A percentile compares a stretch with the other conserved stretches of the same genome.
Evolutionary conservation across 2,888 invertebrate genomes (phyloP).

Genomic region (Subacronicta megacephala): DNA sequence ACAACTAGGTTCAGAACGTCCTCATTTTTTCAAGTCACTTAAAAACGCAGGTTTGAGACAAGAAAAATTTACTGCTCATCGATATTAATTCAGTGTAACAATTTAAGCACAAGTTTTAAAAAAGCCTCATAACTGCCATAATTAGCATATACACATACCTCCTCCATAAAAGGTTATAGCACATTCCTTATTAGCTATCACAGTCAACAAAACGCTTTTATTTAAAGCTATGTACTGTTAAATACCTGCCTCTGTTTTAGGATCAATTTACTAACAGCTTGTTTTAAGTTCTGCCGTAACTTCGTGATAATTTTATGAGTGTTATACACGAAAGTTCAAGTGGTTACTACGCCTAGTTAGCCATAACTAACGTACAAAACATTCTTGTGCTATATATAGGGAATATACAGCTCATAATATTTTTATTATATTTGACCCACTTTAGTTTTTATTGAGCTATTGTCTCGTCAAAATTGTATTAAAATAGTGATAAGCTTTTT

Average conservation of each 20-base stretch:
- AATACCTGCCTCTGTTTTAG: slow-evolving; percentile 63
- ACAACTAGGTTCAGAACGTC: too few relatives aligned
- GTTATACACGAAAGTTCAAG: slow-evolving; percentile 82
- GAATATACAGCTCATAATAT: slow-evolving; percentile 51
- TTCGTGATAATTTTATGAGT: slow-evolving; percentile 83
- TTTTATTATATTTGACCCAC: slow-evolving; percentile 67
- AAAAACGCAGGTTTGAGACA: too few relatives aligned
- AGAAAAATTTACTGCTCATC: too few relatives aligned
- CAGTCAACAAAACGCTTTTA: slow-evolving; percentile 19
- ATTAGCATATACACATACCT: too few relatives aligned
- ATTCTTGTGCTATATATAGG: slow-evolving; percentile 58
- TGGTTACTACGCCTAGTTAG: slow-evolving; percentile 66
- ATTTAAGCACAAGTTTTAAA: too few relatives aligned
- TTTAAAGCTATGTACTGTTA: slow-evolving; percentile 44
- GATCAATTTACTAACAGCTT: slow-evolving; percentile 81
- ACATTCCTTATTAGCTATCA: neutral
- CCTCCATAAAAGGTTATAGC: neutral
- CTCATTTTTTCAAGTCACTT: too few relatives aligned
- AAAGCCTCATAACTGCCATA: too few relatives aligned
- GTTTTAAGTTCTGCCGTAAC: slow-evolving; percentile 79
- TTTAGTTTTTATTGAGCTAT: slow-evolving; percentile 61
- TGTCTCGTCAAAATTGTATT: slow-evolving; percentile 47
- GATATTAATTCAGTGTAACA: too few relatives aligned
- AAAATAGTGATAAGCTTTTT: neutral
- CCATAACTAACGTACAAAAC: slow-evolving; percentile 52